phyloP scores from a whole-genome alignment of 2,888 invertebrate genomes.

The Morpho deidamia region DNA sequence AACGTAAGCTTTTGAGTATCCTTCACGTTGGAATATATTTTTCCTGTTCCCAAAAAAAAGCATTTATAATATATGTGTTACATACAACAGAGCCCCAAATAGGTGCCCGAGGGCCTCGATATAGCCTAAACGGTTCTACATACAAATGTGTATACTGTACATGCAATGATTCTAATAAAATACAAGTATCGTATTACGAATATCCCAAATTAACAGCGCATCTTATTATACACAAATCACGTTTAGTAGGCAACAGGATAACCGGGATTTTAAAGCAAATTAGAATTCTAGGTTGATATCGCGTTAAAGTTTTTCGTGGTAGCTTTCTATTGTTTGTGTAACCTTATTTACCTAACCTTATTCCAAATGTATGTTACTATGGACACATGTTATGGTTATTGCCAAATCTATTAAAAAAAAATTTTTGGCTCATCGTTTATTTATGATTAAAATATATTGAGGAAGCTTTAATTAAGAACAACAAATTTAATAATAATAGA shows the following conservation, averaged over 20 bases:
- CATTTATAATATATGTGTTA: no score
- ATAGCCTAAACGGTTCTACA: no score
- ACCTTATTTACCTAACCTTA: conserved; percentile 22
- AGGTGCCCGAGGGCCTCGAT: no score
- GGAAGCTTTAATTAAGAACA: no score
- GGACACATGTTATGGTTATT: conserved; percentile 18
- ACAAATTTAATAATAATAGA: no score
- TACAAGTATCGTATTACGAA: conserved; percentile 12
- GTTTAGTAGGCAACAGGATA: conserved; percentile 38
- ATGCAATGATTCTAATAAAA: conserved; percentile 1
- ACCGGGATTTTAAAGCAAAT: conserved; percentile 49
- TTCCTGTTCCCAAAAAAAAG: no score
- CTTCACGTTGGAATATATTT: no score
- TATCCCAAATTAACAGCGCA: conserved; percentile 24
- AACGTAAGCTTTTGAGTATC: no score
- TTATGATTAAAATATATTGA: no score
- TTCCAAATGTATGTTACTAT: conserved; percentile 26
- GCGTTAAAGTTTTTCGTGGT: conserved; percentile 35
- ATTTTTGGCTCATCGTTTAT: no score
- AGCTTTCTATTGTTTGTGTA: conserved; percentile 45
- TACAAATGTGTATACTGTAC: neutral
- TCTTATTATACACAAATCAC: conserved; percentile 17
- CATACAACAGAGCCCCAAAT: no score
- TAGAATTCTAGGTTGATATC: conserved; percentile 44
- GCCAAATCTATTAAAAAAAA: neutral